Evolutionary conservation across 2,113 vertebrate genomes (phyloP), one percentile per base, ranked within the genome.

Genomic region (Poeciliopsis occidentalis): DNA sequence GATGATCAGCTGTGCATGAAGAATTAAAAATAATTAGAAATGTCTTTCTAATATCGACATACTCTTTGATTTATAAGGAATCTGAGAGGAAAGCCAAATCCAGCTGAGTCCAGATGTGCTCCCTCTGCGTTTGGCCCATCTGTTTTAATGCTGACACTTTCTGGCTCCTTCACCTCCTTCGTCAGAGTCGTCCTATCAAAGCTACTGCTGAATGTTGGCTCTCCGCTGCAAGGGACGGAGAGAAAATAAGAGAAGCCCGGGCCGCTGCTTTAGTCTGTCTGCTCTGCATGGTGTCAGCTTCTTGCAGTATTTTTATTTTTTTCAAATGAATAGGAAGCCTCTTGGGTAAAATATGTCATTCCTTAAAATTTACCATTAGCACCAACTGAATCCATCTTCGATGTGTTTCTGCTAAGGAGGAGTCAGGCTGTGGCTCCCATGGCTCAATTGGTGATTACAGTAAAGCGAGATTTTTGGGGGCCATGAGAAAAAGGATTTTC

Each of bases 201-300:
- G 64, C 74, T 71, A 73, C 71, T 63, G 77, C 67, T 78, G 90
- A 91, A 30, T 80, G 85, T 89, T 91, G 84, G 71, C 62, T 90
- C 80, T 67, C 76, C 78, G 82, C 77, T 72, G 78, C n/a, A 13
- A 61, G 67, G 47, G 73, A 65, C 71, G 32, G 34, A 67, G 77
- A 66, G 69, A 66, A 47, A 19, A 22, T 60, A 31, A 30, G 19
- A 64, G 69, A 65, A 30, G 62, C 37, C 15, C 41, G 51, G 27
- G n/a, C 57, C 13, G 71, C 63, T 91, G 91, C 76, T 92, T 83
- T 82, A 85, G 76, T 85, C 88, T 88, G 92, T 81, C 85, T 71
- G 75, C 70, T 44, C 61, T 71, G 1, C 75, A 22, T 76, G 27
- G 64, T 84, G 66, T 87, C 69, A 61, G 17, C 0, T 32, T 78